phyloP scores from a whole-genome alignment of 2,113 vertebrate species.

The Strigops habroptila region DNA sequence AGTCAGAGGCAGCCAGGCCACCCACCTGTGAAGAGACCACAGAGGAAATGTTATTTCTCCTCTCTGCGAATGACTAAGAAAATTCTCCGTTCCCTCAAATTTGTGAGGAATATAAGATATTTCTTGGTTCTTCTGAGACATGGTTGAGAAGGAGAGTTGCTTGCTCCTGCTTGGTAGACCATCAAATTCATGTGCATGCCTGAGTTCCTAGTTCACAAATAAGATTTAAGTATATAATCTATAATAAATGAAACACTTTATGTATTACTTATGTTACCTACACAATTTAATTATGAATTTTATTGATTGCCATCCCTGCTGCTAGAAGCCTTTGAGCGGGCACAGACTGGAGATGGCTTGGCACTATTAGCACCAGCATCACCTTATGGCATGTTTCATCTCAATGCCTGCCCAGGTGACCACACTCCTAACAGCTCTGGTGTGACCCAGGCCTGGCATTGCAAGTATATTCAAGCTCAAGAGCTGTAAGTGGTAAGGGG shows the following conservation, averaged over 20 bases:
- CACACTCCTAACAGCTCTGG: background rate
- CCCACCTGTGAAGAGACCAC: background rate
- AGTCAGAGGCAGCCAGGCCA: background rate
- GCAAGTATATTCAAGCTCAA: background rate
- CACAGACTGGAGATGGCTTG: background rate
- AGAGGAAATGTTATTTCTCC: background rate
- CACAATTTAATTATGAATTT: background rate
- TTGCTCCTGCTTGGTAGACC: background rate
- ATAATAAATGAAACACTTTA: background rate
- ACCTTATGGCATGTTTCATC: background rate
- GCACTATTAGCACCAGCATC: background rate
- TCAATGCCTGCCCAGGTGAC: background rate
- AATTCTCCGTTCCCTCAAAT: background rate
- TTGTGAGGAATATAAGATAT: background rate
- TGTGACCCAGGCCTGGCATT: background rate
- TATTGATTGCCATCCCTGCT: background rate
- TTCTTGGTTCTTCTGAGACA: background rate
- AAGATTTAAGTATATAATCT: background rate
- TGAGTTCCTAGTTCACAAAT: background rate
- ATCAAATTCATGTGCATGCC: background rate
- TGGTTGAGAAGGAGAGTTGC: background rate
- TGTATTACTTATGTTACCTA: background rate
- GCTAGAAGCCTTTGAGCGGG: background rate
- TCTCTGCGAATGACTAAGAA: background rate
- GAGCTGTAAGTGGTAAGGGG: background rate